A percentile compares a stretch with the other conserved stretches of the same genome.
Conservation (phyloP, 1,140 invertebrate genomes). For the Bombus affinis region DNA sequence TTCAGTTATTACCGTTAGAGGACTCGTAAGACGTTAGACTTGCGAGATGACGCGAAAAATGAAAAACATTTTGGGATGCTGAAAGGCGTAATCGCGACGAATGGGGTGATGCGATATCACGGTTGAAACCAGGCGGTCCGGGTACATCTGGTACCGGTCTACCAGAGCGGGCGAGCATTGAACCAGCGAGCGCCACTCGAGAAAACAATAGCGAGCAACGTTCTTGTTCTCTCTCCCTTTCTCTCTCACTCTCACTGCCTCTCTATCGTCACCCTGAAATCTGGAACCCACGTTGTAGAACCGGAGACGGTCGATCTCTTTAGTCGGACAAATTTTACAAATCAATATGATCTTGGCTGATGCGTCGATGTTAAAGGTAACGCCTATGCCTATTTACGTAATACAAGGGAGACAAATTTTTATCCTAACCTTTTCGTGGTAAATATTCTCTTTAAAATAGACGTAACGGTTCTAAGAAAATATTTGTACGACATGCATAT, state of each 20-base stretch:
- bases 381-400: background rate
- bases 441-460: background rate
- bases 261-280: conserved; percentile 78
- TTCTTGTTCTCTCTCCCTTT: conserved; percentile 75
- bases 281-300: conserved; percentile 71
- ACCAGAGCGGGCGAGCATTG: conserved; percentile 77
- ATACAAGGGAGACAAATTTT: rapidly evolving
- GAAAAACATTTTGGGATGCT: background rate
- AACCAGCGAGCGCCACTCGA: conserved; percentile 82
- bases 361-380: background rate
- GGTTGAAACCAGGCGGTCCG: conserved; percentile 56
- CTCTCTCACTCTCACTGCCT: conserved; percentile 43
- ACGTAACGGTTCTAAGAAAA: background rate
- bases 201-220: conserved; percentile 82
- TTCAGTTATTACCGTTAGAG: too few species aligned
- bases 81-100: conserved; percentile 8
- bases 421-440: rapidly evolving
- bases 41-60: background rate
- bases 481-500: background rate
- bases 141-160: conserved; percentile 78
- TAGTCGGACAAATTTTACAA: background rate
- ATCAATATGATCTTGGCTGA: background rate
- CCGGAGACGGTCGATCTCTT: conserved; percentile 36
- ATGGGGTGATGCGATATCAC: conserved; percentile 32
- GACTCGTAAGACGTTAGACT: background rate